phyloP scores from a whole-genome alignment of 2,888 invertebrate genomes.

The Drosophila paramelanica region DNA sequence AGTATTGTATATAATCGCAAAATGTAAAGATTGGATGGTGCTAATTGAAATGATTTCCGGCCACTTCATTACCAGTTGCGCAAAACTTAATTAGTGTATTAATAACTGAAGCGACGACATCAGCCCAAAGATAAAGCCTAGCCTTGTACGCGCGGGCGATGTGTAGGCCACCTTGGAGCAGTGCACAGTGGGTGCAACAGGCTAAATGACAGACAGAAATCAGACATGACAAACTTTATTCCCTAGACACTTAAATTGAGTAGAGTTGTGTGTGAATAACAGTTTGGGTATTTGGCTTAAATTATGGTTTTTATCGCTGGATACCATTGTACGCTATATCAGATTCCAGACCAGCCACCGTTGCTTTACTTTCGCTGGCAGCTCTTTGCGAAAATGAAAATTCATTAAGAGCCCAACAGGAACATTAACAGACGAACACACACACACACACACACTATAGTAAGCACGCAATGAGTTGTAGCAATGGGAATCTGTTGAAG shows the following conservation, averaged over 20 bases:
- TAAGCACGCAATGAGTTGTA: conserved; percentile 27
- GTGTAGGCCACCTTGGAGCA: conserved; percentile 3
- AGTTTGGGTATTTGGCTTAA: background rate
- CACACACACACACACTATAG: conserved; percentile 6
- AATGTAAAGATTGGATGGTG: conserved; percentile 14
- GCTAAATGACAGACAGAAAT: background rate
- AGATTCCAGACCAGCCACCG: background rate
- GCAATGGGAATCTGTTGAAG: conserved; percentile 24
- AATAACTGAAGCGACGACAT: conserved; percentile 20
- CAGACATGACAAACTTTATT: no score
- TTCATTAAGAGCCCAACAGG: conserved; percentile 65
- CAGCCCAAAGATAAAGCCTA: conserved; percentile 25
- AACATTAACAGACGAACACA: conserved; percentile 24
- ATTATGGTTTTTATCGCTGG: background rate
- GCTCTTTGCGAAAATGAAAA: conserved; percentile 57
- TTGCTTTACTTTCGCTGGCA: conserved; percentile 6
- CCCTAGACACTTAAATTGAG: background rate
- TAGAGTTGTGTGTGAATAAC: no score
- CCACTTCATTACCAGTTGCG: conserved; percentile 35
- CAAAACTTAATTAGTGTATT: conserved; percentile 56
- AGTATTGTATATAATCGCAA: conserved; percentile 22
- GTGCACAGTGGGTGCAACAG: conserved; percentile 14
- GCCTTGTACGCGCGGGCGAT: conserved; percentile 11
- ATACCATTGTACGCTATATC: conserved; percentile 1
- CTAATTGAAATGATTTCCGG: conserved; percentile 58